Conservation (phyloP, 2,113 vertebrate species). For the Sturnus vulgaris region DNA sequence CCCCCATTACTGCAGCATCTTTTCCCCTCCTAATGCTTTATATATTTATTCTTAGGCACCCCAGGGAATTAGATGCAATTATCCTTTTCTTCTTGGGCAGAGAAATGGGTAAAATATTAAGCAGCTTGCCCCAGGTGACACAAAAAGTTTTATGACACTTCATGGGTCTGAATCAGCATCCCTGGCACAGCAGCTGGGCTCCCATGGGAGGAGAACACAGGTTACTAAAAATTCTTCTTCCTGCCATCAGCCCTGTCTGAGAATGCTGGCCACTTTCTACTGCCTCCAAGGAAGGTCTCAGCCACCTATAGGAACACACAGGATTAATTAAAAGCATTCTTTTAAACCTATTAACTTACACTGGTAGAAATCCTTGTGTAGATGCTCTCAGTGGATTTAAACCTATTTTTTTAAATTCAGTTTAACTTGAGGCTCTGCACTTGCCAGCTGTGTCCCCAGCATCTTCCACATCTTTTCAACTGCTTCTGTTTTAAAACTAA, state of each 20-base stretch:
- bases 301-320: neutral
- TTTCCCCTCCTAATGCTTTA: neutral
- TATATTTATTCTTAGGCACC: constrained; percentile 26
- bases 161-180: neutral
- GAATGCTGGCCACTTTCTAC: neutral
- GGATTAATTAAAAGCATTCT: constrained; percentile 55
- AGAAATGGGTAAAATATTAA: constrained; percentile 21
- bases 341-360: constrained; percentile 55
- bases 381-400: constrained; percentile 35
- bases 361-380: constrained; percentile 3
- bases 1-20: neutral
- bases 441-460: constrained; percentile 24
- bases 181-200: neutral
- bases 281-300: neutral
- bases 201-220: neutral
- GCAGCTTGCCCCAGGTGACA: neutral
- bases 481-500: constrained; percentile 16
- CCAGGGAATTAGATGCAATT: constrained; percentile 6
- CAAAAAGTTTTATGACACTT: neutral
- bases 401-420: neutral
- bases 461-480: neutral
- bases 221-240: neutral
- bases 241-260: neutral
- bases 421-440: constrained; percentile 24
- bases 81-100: neutral